phyloP scores from a whole-genome alignment of 2,797 vertebrate species.

The Oryzias sinensis region DNA sequence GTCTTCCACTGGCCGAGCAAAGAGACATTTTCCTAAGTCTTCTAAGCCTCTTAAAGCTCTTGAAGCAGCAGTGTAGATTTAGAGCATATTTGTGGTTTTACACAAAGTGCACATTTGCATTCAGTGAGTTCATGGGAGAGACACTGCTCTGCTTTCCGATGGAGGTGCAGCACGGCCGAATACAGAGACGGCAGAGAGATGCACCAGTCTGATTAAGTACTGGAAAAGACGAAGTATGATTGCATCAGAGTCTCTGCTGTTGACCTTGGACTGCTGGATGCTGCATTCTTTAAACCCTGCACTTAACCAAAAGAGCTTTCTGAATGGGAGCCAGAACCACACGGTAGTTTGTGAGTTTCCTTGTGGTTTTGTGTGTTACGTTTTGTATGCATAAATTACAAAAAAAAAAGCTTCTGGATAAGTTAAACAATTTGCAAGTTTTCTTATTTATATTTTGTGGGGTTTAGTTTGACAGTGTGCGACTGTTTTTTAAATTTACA shows the following conservation, averaged over 20 bases:
- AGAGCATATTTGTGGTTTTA: slow-evolving; percentile 67
- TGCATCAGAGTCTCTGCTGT: slow-evolving; percentile 31
- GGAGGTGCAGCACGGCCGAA: slow-evolving; percentile 28
- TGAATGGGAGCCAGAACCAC: not conserved
- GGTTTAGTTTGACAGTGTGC: too few species aligned
- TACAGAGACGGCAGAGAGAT: not conserved
- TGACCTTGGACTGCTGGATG: slow-evolving; percentile 28
- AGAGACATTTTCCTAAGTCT: slow-evolving; percentile 17
- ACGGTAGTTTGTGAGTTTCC: too few species aligned
- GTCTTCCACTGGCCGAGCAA: slow-evolving; percentile 15
- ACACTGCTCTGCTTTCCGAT: slow-evolving; percentile 43
- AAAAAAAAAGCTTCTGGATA: too few species aligned
- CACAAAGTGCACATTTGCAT: slow-evolving; percentile 53
- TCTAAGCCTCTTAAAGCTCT: slow-evolving; percentile 17
- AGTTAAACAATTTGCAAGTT: too few species aligned
- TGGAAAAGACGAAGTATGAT: slow-evolving; percentile 23
- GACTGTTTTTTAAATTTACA: too few species aligned
- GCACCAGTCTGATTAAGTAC: not conserved
- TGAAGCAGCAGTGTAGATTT: slow-evolving; percentile 39
- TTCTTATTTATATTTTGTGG: too few species aligned
- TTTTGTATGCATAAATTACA: too few species aligned
- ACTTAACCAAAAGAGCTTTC: not conserved
- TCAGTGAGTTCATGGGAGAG: slow-evolving; percentile 45
- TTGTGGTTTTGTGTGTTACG: too few species aligned
- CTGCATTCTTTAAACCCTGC: slow-evolving; percentile 34